Evolutionary conservation across 2,888 invertebrate genomes (phyloP).

Genomic region (Drosophila fungiperda): DNA sequence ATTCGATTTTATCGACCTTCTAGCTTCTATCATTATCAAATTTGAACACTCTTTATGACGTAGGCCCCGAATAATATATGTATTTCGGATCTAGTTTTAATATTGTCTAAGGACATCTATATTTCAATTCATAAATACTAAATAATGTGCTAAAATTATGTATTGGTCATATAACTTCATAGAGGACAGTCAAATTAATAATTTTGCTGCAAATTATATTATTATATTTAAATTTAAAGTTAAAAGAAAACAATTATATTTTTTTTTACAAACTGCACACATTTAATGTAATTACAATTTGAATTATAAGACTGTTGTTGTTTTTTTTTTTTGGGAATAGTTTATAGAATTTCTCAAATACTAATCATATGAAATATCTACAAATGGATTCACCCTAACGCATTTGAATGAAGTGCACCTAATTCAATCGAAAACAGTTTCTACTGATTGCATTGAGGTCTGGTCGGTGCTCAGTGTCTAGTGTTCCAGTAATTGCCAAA

Average conservation of each 20-base stretch:
- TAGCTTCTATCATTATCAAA: neutral
- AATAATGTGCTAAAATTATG: neutral
- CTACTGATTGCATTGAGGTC: conserved; percentile 48
- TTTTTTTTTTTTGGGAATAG: neutral
- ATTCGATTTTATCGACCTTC: no score
- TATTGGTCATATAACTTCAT: neutral
- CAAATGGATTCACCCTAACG: conserved; percentile 20
- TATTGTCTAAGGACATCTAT: neutral
- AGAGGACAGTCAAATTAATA: neutral
- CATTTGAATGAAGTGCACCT: neutral
- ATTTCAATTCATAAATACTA: neutral
- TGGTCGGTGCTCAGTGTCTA: conserved; percentile 28
- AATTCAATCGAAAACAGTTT: conserved; percentile 8
- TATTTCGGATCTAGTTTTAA: neutral
- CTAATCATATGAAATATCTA: neutral
- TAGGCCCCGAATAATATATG: neutral
- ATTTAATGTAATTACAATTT: neutral
- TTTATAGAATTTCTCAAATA: no score
- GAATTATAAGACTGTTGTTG: neutral
- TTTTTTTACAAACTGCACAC: neutral
- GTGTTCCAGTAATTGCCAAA: conserved; percentile 47
- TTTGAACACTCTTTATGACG: neutral
- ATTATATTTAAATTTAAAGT: neutral
- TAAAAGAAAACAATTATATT: neutral
- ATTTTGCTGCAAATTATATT: neutral